Percentiles rank a stretch among this genome's conserved stretches.
phyloP scores from a whole-genome alignment of 2,113 vertebrate species.

The Rhineura floridana region DNA sequence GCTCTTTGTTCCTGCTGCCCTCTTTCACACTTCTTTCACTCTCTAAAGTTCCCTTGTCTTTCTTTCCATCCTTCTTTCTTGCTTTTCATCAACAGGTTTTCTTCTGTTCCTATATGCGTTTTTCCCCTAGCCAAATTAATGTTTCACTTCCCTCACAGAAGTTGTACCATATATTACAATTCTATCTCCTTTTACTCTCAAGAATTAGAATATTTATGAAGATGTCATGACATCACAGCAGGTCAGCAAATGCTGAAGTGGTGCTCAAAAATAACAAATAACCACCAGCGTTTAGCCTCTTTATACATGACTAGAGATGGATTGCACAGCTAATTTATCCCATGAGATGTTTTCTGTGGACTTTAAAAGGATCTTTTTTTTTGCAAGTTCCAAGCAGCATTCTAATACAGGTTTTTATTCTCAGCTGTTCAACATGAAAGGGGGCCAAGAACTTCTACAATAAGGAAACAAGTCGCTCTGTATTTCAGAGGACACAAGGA shows the following conservation, averaged over 20 bases:
- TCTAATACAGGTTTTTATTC: not conserved
- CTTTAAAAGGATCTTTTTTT: not conserved
- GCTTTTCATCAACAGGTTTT: not conserved
- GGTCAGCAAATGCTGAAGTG: not conserved
- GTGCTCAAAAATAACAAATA: not conserved
- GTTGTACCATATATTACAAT: not conserved
- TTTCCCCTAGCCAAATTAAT: not conserved
- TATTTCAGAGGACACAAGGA: slow-evolving; percentile 99
- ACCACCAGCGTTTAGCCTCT: not conserved
- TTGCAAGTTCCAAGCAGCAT: not conserved
- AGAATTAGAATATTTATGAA: not conserved
- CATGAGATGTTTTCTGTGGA: not conserved
- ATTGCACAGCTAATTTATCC: not conserved
- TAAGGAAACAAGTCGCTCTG: slow-evolving; percentile 97
- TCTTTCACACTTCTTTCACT: not conserved
- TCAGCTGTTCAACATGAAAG: slow-evolving; percentile 97
- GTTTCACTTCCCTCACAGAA: not conserved
- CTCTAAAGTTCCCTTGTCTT: not conserved
- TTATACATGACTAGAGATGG: not conserved
- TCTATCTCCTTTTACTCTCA: not conserved
- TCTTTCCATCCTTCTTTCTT: too few relatives aligned
- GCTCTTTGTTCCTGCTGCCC: not conserved
- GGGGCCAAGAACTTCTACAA: slow-evolving; percentile 95
- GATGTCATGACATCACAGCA: not conserved
- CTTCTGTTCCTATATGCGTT: not conserved